Evolutionary conservation across 2,888 invertebrate species (phyloP), one percentile per base, ranked within the genome.

Genomic region (Sturmia bella): DNA sequence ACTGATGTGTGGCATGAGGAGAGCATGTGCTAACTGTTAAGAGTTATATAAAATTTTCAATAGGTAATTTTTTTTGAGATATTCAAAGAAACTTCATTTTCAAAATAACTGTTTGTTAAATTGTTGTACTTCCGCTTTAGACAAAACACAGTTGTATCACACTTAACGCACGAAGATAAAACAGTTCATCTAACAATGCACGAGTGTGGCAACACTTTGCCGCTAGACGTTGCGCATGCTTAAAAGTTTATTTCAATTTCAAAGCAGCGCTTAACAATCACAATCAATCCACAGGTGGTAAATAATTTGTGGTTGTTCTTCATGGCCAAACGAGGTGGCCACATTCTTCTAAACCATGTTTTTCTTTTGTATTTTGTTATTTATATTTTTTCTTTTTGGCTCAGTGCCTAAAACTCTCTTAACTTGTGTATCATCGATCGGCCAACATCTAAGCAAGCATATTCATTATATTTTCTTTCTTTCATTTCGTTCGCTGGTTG

Each of bases 401-500:
- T 61, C 24, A 24, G 11, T 69, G 57, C 61, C 74, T 48, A 41
- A 59, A 72, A 43, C 66, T 75, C 59, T 76, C 68, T 68, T 76
- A 76, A 61, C 68, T 76, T 68, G 75, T 68, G n/a, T n/a, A n/a
- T n/a, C n/a, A n/a, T n/a, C n/a, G n/a, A 45, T 66, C n/a, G 75
- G 43, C 50, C 57, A 68, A 50, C 50, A 66, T 66, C 57, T 75
- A 75, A 50, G 17, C 43, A 75, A 43, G 19, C 41, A 63, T n/a
- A n/a, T 59, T 68, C 17, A 52, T 68, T 75, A 50, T 59, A 66
- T 59, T 76, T 76, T 68, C 32, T 57, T 57, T 74, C 74, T 68
- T 68, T 59, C 41, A 57, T 50, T 66, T 66, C 75, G 66, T 66
- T 48, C 50, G 43, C 27, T 75, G 41, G 56, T 48, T 57, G 48